phyloP scores from a whole-genome alignment of 2,888 invertebrate species.

The Platycnemis pennipes region DNA sequence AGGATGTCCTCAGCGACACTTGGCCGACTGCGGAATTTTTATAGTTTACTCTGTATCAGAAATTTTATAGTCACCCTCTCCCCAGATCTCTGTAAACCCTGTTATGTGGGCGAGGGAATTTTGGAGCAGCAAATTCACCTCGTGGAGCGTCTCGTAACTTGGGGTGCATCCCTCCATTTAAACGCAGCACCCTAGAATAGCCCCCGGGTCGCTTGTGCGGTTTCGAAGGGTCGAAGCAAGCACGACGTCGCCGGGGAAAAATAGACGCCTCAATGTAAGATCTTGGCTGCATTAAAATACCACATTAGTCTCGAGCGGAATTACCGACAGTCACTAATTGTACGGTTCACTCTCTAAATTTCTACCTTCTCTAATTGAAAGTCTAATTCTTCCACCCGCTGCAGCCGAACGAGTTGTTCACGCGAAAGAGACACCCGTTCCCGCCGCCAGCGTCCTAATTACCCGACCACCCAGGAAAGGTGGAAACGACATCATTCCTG shows the following conservation, averaged over 20 bases:
- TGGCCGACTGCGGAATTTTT: no score
- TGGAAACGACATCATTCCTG: constrained; percentile 10
- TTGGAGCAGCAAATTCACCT: no score
- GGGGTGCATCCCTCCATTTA: no score
- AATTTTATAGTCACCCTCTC: no score
- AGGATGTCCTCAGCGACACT: no score
- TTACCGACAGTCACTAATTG: background rate
- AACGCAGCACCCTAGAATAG: background rate
- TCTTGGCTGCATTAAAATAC: background rate
- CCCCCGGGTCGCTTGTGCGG: background rate
- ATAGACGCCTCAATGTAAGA: background rate
- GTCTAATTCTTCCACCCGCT: constrained; percentile 11
- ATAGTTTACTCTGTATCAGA: no score
- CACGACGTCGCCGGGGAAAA: background rate
- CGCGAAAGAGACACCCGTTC: background rate
- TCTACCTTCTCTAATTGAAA: background rate
- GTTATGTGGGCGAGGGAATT: no score
- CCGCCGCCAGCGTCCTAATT: background rate
- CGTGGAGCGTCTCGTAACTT: no score
- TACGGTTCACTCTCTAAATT: background rate
- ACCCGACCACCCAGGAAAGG: background rate
- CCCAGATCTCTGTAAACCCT: no score
- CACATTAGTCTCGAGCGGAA: background rate
- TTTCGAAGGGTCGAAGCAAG: background rate
- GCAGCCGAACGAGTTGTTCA: background rate